A percentile compares a stretch with the other conserved stretches of the same genome.
Conservation (phyloP, 2,888 invertebrate genomes). For the Scaeva pyrastri region DNA sequence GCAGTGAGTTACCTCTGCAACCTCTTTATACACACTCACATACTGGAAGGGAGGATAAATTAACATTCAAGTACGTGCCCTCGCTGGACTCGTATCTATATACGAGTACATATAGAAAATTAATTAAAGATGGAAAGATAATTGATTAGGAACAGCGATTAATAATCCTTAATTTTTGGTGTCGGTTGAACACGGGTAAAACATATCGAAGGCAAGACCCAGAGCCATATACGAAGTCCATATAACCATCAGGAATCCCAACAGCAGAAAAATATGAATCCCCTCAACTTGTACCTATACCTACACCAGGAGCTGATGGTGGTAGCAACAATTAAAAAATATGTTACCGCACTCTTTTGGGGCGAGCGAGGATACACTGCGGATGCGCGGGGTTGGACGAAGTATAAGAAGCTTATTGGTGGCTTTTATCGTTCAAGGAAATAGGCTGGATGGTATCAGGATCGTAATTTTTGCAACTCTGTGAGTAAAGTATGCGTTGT, state of each 20-base stretch:
- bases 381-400: not conserved
- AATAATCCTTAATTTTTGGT: slow-evolving; percentile 81
- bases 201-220: slow-evolving; percentile 31
- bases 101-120: slow-evolving; percentile 80
- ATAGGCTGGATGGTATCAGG: slow-evolving; percentile 75
- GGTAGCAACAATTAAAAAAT: slow-evolving; percentile 66
- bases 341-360: slow-evolving; percentile 23
- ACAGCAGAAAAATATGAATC: not conserved
- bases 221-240: not conserved
- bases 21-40: not conserved
- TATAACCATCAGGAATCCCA: not conserved
- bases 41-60: slow-evolving; percentile 63
- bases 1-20: not conserved
- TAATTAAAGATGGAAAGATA: slow-evolving; percentile 84
- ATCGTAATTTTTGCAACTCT: slow-evolving; percentile 65
- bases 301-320: slow-evolving; percentile 45
- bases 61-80: slow-evolving; percentile 75
- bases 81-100: not conserved
- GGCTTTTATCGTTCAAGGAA: slow-evolving; percentile 73
- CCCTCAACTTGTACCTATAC: not conserved
- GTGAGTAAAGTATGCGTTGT: not conserved
- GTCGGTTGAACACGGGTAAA: slow-evolving; percentile 59
- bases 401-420: slow-evolving; percentile 12
- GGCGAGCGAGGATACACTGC: not conserved
- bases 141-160: slow-evolving; percentile 84